Evolutionary conservation across 2,797 vertebrate genomes (phyloP).

Genomic region (Lithobates pipiens): DNA sequence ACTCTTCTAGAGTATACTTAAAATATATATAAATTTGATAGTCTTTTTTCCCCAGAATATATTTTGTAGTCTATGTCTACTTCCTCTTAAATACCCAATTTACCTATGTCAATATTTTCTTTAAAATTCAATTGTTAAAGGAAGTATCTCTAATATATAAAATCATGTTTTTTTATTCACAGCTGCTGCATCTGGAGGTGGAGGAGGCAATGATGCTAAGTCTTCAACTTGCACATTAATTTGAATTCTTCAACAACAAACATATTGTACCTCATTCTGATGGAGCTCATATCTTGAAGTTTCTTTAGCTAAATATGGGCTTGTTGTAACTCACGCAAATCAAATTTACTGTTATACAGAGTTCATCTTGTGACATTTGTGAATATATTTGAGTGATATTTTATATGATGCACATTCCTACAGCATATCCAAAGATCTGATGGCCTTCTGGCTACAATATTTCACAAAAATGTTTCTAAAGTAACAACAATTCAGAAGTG

Average conservation of each 20-base stretch:
- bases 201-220: conserved; percentile 16
- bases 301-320: background rate
- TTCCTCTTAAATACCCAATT: too few species aligned
- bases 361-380: background rate
- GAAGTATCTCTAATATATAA: background rate
- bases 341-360: background rate
- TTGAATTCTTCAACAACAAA: background rate
- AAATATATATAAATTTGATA: too few species aligned
- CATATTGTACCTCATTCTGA: background rate
- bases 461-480: background rate
- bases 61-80: too few species aligned
- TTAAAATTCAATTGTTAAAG: too few species aligned
- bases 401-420: background rate
- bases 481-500: background rate
- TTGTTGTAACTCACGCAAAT: background rate
- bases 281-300: background rate
- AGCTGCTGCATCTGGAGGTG: conserved; percentile 22
- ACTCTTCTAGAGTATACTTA: too few species aligned
- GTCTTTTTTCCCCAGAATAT: too few species aligned
- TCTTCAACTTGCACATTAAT: conserved; percentile 51
- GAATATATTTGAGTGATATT: background rate
- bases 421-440: too few species aligned
- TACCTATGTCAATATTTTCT: too few species aligned
- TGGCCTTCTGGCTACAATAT: background rate
- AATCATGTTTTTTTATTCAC: conserved; percentile 1